Conservation (phyloP, 2,797 vertebrate genomes). For the Anolis apletophallus region DNA sequence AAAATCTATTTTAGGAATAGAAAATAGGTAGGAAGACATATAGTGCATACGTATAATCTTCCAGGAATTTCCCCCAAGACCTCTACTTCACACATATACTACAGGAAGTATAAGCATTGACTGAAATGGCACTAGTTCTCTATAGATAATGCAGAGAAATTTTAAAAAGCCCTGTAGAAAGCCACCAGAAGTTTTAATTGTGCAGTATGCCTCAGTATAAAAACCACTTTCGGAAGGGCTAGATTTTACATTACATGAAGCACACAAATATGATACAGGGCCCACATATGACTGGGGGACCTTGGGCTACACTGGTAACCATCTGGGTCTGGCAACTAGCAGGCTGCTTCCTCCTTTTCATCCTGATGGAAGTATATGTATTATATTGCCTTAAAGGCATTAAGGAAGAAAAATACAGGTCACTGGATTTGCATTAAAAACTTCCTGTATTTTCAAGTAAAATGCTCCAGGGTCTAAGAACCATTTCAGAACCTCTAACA, state of each 20-base stretch:
- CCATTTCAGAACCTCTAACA: too few relatives aligned
- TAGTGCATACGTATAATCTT: not conserved
- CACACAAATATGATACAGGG: not conserved
- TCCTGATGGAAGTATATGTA: not conserved
- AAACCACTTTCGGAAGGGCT: not conserved
- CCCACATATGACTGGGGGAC: not conserved
- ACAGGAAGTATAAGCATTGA: slow-evolving; percentile 30
- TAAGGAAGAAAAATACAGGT: not conserved
- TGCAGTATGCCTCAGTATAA: slow-evolving; percentile 35
- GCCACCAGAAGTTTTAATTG: slow-evolving; percentile 33
- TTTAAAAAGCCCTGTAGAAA: not conserved
- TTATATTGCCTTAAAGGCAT: not conserved
- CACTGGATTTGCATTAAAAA: not conserved
- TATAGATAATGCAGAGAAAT: not conserved
- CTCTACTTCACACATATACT: slow-evolving; percentile 51
- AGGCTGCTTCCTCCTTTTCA: not conserved
- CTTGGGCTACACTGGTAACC: not conserved
- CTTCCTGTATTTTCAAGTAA: not conserved
- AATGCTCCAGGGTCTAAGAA: too few relatives aligned
- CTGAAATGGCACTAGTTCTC: slow-evolving; percentile 10
- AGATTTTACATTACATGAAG: not conserved
- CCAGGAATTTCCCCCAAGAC: not conserved
- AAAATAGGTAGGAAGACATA: not conserved
- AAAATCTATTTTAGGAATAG: not conserved
- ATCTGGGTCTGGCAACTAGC: not conserved